Percentiles rank a stretch among this genome's conserved stretches.
These are phyloP conservation scores for Rotaria magnacalcarata DNA, from an alignment of 2,888 invertebrate genomes.

Conservation along the genomic window DNA sequence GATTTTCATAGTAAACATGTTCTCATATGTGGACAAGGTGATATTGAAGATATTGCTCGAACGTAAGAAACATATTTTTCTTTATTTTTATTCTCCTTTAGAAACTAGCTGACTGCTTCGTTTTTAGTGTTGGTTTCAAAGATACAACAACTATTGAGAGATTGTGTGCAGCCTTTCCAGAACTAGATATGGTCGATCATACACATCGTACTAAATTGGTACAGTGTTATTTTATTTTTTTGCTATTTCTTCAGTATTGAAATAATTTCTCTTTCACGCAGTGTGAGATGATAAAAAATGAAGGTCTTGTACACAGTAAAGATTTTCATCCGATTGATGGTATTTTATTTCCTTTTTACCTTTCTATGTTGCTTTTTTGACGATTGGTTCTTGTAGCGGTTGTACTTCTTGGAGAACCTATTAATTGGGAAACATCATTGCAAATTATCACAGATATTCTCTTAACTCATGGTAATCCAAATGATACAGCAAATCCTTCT, in stretches of 20 bases:
- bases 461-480: constrained; percentile 56
- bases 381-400: constrained; percentile 50
- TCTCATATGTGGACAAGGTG: constrained; percentile 42
- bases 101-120: neutral
- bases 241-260: no score
- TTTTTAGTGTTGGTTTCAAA: constrained; percentile 40
- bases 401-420: constrained; percentile 58
- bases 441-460: constrained; percentile 58
- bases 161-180: constrained; percentile 42
- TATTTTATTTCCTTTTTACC: neutral
- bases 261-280: neutral
- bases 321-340: constrained; percentile 45
- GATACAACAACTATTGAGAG: constrained; percentile 39
- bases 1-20: constrained; percentile 43
- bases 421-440: constrained; percentile 57
- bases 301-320: constrained; percentile 9
- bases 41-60: constrained; percentile 24
- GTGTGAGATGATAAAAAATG: constrained; percentile 30
- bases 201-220: constrained; percentile 31
- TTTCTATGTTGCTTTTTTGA: neutral
- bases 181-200: constrained; percentile 45
- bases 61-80: neutral
- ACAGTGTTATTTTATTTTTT: neutral
- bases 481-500: constrained; percentile 46
- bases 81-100: neutral